Evolutionary conservation across 2,113 vertebrate species (phyloP).

Genomic region (Anser brachyrhynchus): DNA sequence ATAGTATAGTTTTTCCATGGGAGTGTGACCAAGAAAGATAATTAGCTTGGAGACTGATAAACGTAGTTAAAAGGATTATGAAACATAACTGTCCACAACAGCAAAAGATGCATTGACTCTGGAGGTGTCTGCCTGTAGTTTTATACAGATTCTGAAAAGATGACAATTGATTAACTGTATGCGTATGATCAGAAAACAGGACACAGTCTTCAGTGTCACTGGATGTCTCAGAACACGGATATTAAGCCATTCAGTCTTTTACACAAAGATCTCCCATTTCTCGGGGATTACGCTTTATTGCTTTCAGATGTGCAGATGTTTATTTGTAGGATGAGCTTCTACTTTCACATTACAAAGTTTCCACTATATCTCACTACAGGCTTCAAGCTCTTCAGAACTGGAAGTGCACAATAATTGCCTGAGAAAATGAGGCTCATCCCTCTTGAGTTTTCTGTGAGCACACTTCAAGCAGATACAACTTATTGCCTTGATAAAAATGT

Average conservation of each 20-base stretch:
- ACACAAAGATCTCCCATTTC: neutral
- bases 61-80: neutral
- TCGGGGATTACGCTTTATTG: neutral
- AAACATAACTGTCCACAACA: neutral
- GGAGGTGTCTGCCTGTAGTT: neutral
- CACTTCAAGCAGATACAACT: neutral
- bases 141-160: neutral
- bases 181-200: neutral
- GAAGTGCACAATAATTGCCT: neutral
- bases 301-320: neutral
- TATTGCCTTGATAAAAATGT: neutral
- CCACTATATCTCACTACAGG: neutral
- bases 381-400: neutral
- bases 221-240: neutral
- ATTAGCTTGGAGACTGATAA: neutral
- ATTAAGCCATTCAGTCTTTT: neutral
- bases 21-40: neutral
- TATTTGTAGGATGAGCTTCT: neutral
- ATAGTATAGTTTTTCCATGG: neutral
- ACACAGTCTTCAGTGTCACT: neutral
- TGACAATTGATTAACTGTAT: neutral
- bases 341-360: neutral
- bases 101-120: neutral
- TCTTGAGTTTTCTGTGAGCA: neutral
- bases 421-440: neutral